Base-by-base conservation (phyloP, 2,113 vertebrate genomes). In the Oryzias curvinotus region DNA sequence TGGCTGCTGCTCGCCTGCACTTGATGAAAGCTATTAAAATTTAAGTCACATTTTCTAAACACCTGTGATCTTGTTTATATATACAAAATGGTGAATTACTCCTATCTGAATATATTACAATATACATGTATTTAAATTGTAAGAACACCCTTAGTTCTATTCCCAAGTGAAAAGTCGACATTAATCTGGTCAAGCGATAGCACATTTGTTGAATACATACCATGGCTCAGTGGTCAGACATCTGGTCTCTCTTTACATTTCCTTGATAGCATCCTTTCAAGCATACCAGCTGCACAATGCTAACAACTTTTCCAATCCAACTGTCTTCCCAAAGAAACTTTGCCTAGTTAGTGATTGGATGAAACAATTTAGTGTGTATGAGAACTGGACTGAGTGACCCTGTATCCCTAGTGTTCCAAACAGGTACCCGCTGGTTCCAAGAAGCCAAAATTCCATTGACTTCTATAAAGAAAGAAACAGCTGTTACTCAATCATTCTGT, bases 1-100 rank as follows among this genome's bases (percentile, higher is more conserved):
- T 50, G 71, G 71, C 54, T 76, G 57, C 71, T 50, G 13, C 48
- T 66, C 26, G 30, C 51, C 68, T 58, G 16, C 54, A 55, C 21
- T 55, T 75, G 46, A 78, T 68, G 60, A 61, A 71, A 71, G 44
- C 50, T 3, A 26, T 28, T 49, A 15, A 60, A 17, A 21, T 64
- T 45, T 2, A 64, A 52, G 54, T 47, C 26, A 62, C 47, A 19
- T 41, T 62, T 52, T 68, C 10, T 43, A 17, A 52, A 19, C 4
- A 2, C 19, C 41, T 19, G 51, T 47, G 47, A 18, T 48, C 7
- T 48, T 48, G 47, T 48, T 48, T 48, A 19, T 48, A 18, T 48
- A n/a, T 47, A 48, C n/a, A 48, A 6, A 48, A 18, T 19, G n/a
- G n/a, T 48, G 7, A 10, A 12, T 19, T 48, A 18, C 19, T 19